phyloP scores from a whole-genome alignment of 2,888 invertebrate genomes.

The Oeneis ivallda region DNA sequence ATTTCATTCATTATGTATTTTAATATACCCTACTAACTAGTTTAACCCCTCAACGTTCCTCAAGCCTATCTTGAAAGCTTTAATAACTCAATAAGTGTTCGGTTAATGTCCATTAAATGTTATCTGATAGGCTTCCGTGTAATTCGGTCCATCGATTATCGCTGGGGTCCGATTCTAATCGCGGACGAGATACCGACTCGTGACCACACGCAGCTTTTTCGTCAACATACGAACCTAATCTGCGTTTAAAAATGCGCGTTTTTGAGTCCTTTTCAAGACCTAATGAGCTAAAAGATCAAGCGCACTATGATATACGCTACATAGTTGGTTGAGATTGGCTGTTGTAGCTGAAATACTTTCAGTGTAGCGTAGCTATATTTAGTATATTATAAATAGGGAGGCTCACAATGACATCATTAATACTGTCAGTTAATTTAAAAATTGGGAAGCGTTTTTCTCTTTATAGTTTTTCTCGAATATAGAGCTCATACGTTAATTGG shows the following conservation, averaged over 20 bases:
- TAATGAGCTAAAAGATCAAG: too few relatives aligned
- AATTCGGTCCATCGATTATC: constrained; percentile 57
- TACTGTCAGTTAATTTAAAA: neutral
- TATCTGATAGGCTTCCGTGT: constrained; percentile 54
- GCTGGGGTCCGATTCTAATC: constrained; percentile 61
- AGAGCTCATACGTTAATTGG: neutral
- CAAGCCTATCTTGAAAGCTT: constrained; percentile 4
- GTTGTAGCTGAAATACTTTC: too few relatives aligned
- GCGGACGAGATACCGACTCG: constrained; percentile 53
- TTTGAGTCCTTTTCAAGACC: neutral
- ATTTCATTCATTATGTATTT: too few relatives aligned
- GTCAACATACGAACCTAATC: constrained; percentile 24
- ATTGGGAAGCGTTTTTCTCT: neutral
- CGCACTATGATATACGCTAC: too few relatives aligned
- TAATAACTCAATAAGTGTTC: constrained; percentile 36
- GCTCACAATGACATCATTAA: neutral
- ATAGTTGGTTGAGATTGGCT: too few relatives aligned
- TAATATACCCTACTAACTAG: neutral
- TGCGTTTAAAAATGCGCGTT: constrained; percentile 3
- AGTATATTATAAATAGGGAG: too few relatives aligned
- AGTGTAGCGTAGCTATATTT: too few relatives aligned
- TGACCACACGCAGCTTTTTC: constrained; percentile 58
- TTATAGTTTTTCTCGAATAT: constrained; percentile 6
- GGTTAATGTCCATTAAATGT: constrained; percentile 56
- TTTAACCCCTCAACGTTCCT: neutral